Evolutionary conservation across 2,888 invertebrate genomes (phyloP).

Genomic region (Drosophila colorata): DNA sequence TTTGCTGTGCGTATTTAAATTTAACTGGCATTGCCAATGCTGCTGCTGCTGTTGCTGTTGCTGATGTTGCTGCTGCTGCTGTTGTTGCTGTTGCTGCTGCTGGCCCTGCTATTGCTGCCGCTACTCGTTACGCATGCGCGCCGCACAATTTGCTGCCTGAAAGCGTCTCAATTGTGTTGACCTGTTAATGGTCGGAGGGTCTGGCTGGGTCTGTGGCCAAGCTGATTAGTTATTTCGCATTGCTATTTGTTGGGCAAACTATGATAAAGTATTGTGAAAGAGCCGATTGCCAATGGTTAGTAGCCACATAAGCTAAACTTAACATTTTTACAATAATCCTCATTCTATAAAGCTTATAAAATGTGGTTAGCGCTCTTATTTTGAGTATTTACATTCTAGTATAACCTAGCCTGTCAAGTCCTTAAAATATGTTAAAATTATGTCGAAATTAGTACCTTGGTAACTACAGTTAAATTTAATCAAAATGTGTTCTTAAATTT

Average conservation of each 20-base stretch:
- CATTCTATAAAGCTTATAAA: not conserved
- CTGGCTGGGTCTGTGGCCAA: not conserved
- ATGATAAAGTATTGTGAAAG: conserved; percentile 17
- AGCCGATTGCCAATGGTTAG: not conserved
- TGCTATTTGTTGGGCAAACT: conserved; percentile 24
- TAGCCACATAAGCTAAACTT: not conserved
- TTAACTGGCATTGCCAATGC: conserved; percentile 53
- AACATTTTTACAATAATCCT: not conserved
- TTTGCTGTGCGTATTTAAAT: conserved; percentile 66
- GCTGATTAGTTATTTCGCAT: conserved; percentile 12
- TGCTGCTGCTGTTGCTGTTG: conserved; percentile 1
- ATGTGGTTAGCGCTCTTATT: too few species aligned
- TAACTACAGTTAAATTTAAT: too few species aligned
- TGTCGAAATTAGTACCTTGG: too few species aligned
- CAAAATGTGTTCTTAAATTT: too few species aligned
- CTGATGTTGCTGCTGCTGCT: conserved; percentile 16
- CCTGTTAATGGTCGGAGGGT: conserved; percentile 34
- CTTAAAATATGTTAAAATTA: too few species aligned
- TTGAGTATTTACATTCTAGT: too few species aligned
- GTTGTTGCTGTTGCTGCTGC: not conserved
- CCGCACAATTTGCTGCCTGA: conserved; percentile 73
- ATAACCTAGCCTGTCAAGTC: too few species aligned
- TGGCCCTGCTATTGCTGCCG: conserved; percentile 12
- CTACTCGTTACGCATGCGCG: conserved; percentile 75
- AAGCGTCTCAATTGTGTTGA: conserved; percentile 71